A percentile compares a stretch with the other conserved stretches of the same genome.
These are phyloP conservation scores for Neodiprion fabricii DNA, from an alignment of 1,140 invertebrate species.

Conservation along the genomic window DNA sequence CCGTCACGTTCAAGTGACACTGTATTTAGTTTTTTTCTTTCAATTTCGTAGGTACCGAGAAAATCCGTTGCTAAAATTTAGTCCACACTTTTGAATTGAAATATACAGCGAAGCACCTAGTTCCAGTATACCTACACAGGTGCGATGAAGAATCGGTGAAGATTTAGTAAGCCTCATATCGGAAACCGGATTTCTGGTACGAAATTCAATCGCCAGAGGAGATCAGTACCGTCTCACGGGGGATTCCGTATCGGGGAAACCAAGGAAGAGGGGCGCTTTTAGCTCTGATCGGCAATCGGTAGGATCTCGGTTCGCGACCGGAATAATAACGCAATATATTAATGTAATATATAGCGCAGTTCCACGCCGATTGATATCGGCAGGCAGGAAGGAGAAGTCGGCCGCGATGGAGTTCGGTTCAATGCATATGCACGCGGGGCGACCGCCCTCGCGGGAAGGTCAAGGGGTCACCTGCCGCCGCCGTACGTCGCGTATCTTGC, in stretches of 20 bases:
- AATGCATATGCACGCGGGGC: background rate
- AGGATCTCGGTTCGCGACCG: slow-evolving; percentile 35
- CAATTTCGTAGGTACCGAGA: too few species aligned
- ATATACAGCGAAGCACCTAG: too few species aligned
- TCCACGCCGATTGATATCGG: slow-evolving; percentile 29
- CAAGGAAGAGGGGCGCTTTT: slow-evolving; percentile 5
- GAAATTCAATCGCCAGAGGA: too few species aligned
- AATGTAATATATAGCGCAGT: slow-evolving; percentile 35
- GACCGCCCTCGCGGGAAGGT: slow-evolving; percentile 11
- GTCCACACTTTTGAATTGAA: too few species aligned
- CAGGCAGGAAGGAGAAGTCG: slow-evolving; percentile 1
- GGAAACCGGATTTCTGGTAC: too few species aligned
- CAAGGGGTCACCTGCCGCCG: slow-evolving; percentile 2
- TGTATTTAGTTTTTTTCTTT: too few species aligned
- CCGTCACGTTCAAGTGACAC: too few species aligned
- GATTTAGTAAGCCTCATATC: too few species aligned
- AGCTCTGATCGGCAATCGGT: slow-evolving; percentile 31
- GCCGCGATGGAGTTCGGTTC: slow-evolving; percentile 12
- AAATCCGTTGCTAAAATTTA: too few species aligned
- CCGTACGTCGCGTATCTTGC: slow-evolving; percentile 3
- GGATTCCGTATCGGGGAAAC: background rate
- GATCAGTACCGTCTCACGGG: background rate
- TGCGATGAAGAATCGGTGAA: too few species aligned
- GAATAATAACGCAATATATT: slow-evolving; percentile 41
- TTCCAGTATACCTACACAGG: too few species aligned